Evolutionary conservation across 1,140 invertebrate species (phyloP), one percentile per base, ranked within the genome.

Genomic region (Drosophila quadrilineata): DNA sequence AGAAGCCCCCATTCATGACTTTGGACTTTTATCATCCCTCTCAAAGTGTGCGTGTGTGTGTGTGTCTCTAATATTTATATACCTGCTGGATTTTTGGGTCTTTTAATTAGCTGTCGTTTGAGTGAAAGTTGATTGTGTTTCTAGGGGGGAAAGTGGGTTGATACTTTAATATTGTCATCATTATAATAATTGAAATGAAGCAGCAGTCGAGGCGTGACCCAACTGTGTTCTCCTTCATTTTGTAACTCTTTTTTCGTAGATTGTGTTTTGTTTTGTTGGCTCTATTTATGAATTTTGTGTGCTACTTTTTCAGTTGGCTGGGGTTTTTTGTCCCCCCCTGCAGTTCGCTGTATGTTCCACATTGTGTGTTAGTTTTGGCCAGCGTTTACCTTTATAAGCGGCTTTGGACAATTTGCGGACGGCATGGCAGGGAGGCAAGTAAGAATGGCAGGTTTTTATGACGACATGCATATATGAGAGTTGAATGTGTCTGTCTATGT

Each of bases 311-410:
- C 43, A 28, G 40, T 64, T 49, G 57, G 52, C 17, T 46, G 69
- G 69, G 62, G 46, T 66, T 31, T 48, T 33, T 24, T 48, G 48
- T 36, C 59, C 49, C 28, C 22, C 46, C 43, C 50, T 72, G 71
- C 63, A 53, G n/a, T n/a, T n/a, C n/a, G n/a, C n/a, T n/a, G n/a
- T n/a, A n/a, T n/a, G n/a, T n/a, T n/a, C 48, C 64, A 84, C 58
- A 69, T 82, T 76, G 52, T 82, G 77, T 85, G 73, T 80, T 77
- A 77, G 79, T 84, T 82, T 82, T 75, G 76, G 63, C 65, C 74
- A 73, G 73, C 77, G 65, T 79, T 84, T 85, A 86, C 79, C 79
- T 84, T 84, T 84, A 85, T 84, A 84, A 84, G 79, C 79, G 79
- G 79, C 79, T 84, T 84, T 79, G 70, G 41, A 57, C 79, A 84